These are phyloP conservation scores for Ochlodes sylvanus DNA, from an alignment of 2,888 invertebrate genomes.

Conservation along the genomic window DNA sequence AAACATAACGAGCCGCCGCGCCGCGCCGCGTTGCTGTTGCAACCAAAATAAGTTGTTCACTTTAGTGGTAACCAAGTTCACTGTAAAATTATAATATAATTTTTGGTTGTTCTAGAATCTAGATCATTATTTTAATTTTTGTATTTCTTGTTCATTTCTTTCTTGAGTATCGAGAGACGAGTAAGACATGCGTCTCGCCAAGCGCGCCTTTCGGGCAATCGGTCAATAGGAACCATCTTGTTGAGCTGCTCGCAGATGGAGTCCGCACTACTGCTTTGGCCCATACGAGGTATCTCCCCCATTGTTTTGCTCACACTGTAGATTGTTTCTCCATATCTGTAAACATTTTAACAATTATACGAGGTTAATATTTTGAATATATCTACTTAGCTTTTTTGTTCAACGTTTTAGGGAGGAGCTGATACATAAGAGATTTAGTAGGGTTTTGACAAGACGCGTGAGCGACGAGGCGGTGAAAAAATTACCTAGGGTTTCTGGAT, in stretches of 20 bases:
- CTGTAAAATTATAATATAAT: too few relatives aligned
- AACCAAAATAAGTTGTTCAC: too few relatives aligned
- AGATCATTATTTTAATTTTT: slow-evolving; percentile 11
- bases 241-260: slow-evolving; percentile 90
- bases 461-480: too few relatives aligned
- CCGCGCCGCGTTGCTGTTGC: too few relatives aligned
- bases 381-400: too few relatives aligned
- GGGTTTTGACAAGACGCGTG: too few relatives aligned
- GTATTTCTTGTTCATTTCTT: slow-evolving; percentile 84
- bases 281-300: slow-evolving; percentile 90
- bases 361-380: too few relatives aligned
- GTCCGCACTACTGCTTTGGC: slow-evolving; percentile 85
- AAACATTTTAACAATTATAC: slow-evolving; percentile 12
- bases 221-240: slow-evolving; percentile 89
- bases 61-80: too few relatives aligned
- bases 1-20: too few relatives aligned
- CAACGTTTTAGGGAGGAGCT: too few relatives aligned
- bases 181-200: slow-evolving; percentile 95
- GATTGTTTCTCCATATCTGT: slow-evolving; percentile 85
- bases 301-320: slow-evolving; percentile 88
- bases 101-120: not conserved
- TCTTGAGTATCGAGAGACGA: slow-evolving; percentile 91
- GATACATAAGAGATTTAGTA: too few relatives aligned
- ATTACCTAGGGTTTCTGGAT: too few relatives aligned
- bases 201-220: slow-evolving; percentile 89